phyloP scores from a whole-genome alignment of 2,888 invertebrate genomes.

The Heteromyza rotundicornis region DNA sequence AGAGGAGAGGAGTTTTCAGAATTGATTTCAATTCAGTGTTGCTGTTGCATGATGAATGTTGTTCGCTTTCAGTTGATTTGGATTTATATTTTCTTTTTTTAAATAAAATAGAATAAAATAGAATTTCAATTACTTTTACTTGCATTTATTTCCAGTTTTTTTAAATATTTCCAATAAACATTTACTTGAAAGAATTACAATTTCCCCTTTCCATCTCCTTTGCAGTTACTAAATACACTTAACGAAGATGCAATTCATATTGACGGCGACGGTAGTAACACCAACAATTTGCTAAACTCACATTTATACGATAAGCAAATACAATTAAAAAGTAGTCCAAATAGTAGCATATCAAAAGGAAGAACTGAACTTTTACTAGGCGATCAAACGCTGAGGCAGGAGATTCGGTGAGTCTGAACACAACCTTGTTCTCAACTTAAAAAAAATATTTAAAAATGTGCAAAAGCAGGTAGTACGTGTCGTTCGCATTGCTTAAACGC shows the following conservation, averaged over 20 bases:
- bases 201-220: too few relatives aligned
- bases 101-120: too few relatives aligned
- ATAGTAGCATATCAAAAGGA: constrained; percentile 64
- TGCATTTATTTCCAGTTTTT: too few relatives aligned
- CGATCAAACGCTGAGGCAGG: constrained; percentile 59
- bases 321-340: constrained; percentile 52
- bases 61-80: not conserved
- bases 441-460: not conserved
- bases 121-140: too few relatives aligned
- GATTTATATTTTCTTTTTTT: too few relatives aligned
- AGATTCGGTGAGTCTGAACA: constrained; percentile 52
- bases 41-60: not conserved
- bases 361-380: constrained; percentile 62
- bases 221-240: constrained; percentile 60
- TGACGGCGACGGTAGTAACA: constrained; percentile 44
- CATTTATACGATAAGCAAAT: constrained; percentile 33
- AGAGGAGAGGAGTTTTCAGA: too few relatives aligned
- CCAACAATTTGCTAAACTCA: constrained; percentile 30
- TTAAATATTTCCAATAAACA: too few relatives aligned
- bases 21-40: too few relatives aligned
- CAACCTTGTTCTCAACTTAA: too few relatives aligned
- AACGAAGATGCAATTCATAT: constrained; percentile 53
- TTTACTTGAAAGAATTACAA: too few relatives aligned
- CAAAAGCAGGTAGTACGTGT: not conserved
- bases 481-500: not conserved